A percentile compares a stretch with the other conserved stretches of the same genome.
Evolutionary conservation across 2,113 vertebrate species (phyloP).

Genomic region (Hirundichthys speculiger): DNA sequence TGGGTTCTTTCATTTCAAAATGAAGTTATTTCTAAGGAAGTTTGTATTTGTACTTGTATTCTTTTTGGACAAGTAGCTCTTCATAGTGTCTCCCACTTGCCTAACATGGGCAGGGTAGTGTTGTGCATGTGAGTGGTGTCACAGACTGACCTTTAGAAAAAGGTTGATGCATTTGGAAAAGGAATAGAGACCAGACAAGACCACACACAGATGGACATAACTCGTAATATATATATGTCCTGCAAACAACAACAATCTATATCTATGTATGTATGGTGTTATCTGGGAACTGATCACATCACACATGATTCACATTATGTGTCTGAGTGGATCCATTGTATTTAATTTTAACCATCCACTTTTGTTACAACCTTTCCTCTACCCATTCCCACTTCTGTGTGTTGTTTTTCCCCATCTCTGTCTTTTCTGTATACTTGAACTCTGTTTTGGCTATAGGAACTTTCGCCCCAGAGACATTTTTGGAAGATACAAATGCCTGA

Average conservation of each 20-base stretch:
- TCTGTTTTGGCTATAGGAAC: slow-evolving; percentile 5
- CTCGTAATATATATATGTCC: slow-evolving; percentile 57
- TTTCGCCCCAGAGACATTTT: not conserved
- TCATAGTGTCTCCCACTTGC: too few species aligned
- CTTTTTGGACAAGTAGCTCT: too few species aligned
- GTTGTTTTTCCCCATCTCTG: not conserved
- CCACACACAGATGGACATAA: slow-evolving; percentile 51
- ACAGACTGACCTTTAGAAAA: slow-evolving; percentile 72
- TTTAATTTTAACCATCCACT: not conserved
- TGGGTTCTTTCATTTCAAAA: too few species aligned
- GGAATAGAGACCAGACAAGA: slow-evolving; percentile 64
- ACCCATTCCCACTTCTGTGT: not conserved
- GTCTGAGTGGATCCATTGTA: slow-evolving; percentile 3
- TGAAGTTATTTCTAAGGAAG: too few species aligned
- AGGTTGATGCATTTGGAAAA: slow-evolving; percentile 67
- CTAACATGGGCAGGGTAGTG: slow-evolving; percentile 19
- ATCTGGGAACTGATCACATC: slow-evolving; percentile 35
- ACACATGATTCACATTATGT: slow-evolving; percentile 10
- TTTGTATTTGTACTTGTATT: too few species aligned
- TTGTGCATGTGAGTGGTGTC: slow-evolving; percentile 76
- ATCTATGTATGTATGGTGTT: slow-evolving; percentile 36
- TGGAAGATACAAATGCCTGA: not conserved
- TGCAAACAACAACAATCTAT: slow-evolving; percentile 51
- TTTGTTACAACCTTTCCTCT: slow-evolving; percentile 1
- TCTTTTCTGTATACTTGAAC: not conserved